Evolutionary conservation across 1,140 invertebrate genomes (phyloP).

Genomic region (Cydia strobilella): DNA sequence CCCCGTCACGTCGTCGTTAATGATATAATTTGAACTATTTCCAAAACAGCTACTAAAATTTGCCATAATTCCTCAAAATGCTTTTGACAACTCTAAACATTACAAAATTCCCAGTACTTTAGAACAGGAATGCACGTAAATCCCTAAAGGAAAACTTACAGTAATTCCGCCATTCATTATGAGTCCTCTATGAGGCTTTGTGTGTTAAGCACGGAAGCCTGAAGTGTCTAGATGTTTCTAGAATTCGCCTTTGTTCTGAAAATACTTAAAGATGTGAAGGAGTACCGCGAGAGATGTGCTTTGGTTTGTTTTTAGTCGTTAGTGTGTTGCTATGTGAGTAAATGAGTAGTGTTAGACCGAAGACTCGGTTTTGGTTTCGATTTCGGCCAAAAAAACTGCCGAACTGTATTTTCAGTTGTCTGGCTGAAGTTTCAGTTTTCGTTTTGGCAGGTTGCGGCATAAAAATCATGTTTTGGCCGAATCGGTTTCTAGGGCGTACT

Average conservation of each 20-base stretch:
- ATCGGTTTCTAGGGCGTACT: no score
- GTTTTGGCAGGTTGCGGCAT: no score
- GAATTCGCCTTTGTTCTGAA: conserved; percentile 7
- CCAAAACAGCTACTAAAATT: no score
- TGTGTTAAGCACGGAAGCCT: neutral
- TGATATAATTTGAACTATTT: no score
- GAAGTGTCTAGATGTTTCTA: conserved; percentile 8
- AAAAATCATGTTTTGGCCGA: no score
- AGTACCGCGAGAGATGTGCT: neutral
- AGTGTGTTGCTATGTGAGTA: neutral
- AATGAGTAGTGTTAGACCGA: neutral
- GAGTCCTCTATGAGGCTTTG: neutral
- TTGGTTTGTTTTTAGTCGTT: conserved; percentile 9
- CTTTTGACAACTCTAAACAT: neutral
- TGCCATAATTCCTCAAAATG: neutral
- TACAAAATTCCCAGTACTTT: neutral
- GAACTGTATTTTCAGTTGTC: no score
- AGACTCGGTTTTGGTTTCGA: no score
- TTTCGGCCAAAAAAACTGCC: no score
- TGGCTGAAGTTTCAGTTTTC: no score
- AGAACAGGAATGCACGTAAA: neutral
- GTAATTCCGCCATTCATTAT: neutral
- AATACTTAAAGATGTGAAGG: neutral
- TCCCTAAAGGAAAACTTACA: neutral
- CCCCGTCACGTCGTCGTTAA: no score